Evolutionary conservation across 2,113 vertebrate species (phyloP), one percentile per base, ranked within the genome.

Genomic region (Oreochromis tanganicae): DNA sequence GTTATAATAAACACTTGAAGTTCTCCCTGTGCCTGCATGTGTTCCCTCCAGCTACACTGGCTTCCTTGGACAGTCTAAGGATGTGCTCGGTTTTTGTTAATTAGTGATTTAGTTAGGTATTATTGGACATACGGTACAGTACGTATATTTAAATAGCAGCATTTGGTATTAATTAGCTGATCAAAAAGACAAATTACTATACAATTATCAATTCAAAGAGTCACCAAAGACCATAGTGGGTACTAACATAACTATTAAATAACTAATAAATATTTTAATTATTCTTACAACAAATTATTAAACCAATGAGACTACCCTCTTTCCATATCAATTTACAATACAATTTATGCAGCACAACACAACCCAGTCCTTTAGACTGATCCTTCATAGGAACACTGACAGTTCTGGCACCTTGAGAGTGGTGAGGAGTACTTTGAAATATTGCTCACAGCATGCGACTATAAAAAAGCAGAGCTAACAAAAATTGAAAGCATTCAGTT

Each of bases 161-260:
- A 78, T 48, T 63, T 36, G 59, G 59, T 63, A 63, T 63, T 63
- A 36, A 63, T 63, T 36, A 36, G 59, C 59, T 63, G 16, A 63
- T 63, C 59, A 36, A 63, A 84, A 89, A 89, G 75, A 88, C 83
- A 89, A 92, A 90, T 89, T 54, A 90, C 80, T 86, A 68, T 88
- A 82, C 90, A 83, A 94, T 92, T 93, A 91, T 88, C 81, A 89
- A 86, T 93, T 92, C 78, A 89, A 81, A 71, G 71, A 84, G 85
- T 89, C 92, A 86, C 85, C 83, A 85, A 87, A 68, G 81, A 86
- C 85, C 63, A 81, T 57, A 80, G 36, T 56, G 16, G 83, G 85
- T 75, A 91, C 36, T 66, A 38, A 63, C 83, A 89, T 83, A 75
- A 19, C 24, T 78, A 78, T 12, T 19, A 78, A 78, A 50, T 50